phyloP scores from a whole-genome alignment of 2,113 vertebrate species.

The Dunckerocampus dactyliophorus region DNA sequence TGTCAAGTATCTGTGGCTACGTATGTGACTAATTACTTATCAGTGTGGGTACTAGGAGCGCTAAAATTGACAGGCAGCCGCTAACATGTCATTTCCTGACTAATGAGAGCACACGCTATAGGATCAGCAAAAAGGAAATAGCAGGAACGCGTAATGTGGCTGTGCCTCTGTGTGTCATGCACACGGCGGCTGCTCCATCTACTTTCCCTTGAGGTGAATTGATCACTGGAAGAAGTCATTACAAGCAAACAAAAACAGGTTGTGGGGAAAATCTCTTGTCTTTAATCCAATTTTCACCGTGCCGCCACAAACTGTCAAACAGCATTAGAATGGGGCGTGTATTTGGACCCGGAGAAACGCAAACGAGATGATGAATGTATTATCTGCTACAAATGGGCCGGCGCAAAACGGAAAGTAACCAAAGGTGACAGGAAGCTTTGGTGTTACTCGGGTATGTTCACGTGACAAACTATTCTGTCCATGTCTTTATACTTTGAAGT shows the following conservation, averaged over 20 bases:
- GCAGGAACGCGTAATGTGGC: constrained; percentile 52
- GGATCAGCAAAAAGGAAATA: constrained; percentile 19
- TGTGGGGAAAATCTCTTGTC: constrained; percentile 37
- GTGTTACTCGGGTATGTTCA: constrained; percentile 5
- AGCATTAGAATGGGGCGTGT: constrained; percentile 37
- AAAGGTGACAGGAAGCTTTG: constrained; percentile 15
- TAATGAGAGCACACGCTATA: constrained; percentile 27
- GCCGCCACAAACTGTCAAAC: constrained; percentile 19
- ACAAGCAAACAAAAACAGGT: constrained; percentile 60
- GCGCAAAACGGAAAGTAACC: constrained; percentile 6
- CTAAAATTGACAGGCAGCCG: neutral
- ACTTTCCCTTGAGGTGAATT: constrained; percentile 49
- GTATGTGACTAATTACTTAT: neutral
- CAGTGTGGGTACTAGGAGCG: neutral
- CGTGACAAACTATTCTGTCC: neutral
- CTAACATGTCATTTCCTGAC: constrained; percentile 31
- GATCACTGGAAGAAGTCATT: constrained; percentile 50
- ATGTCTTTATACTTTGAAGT: too few relatives aligned
- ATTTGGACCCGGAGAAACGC: constrained; percentile 23
- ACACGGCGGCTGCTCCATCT: constrained; percentile 48
- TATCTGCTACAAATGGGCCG: constrained; percentile 17
- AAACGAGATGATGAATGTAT: constrained; percentile 23
- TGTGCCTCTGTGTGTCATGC: constrained; percentile 51
- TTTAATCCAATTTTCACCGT: constrained; percentile 32
- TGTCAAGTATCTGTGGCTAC: neutral